Conservation (phyloP, 2,888 invertebrate genomes). For the Trissoscelio sp. region DNA sequence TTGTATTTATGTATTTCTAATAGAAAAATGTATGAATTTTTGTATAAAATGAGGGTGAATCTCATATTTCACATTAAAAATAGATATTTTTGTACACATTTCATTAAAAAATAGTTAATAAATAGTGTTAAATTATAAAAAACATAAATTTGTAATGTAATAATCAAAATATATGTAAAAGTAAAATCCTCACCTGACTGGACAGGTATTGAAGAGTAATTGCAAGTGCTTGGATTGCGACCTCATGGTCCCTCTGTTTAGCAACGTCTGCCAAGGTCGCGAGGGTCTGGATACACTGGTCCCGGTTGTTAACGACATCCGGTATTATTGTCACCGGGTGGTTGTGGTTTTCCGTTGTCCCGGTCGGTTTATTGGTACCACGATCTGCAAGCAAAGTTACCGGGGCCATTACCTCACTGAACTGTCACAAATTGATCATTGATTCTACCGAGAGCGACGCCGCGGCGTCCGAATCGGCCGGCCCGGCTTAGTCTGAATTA, state of each 20-base stretch:
- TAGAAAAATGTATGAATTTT: too few relatives aligned
- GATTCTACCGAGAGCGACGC: too few relatives aligned
- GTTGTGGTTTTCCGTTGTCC: constrained; percentile 33
- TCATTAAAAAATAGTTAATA: too few relatives aligned
- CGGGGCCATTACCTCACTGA: constrained; percentile 73
- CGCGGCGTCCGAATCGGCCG: constrained; percentile 34
- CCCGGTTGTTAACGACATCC: constrained; percentile 74
- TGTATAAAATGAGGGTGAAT: too few relatives aligned
- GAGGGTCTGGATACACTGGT: constrained; percentile 83
- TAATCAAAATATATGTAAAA: not conserved
- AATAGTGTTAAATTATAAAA: too few relatives aligned
- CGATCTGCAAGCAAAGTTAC: constrained; percentile 79
- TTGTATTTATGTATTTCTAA: too few relatives aligned
- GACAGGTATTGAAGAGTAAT: constrained; percentile 92
- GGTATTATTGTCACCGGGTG: constrained; percentile 17
- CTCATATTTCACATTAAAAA: too few relatives aligned
- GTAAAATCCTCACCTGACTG: constrained; percentile 11
- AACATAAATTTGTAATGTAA: too few relatives aligned
- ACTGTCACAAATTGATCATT: constrained; percentile 6
- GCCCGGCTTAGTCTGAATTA: constrained; percentile 55
- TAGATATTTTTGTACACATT: too few relatives aligned
- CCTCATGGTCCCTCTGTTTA: constrained; percentile 81
- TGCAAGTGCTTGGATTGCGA: constrained; percentile 91
- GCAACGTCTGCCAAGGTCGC: constrained; percentile 37
- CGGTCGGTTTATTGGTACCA: constrained; percentile 73